These are phyloP conservation scores for Mesaphorura yosii DNA, from an alignment of 1,140 invertebrate genomes.

Conservation along the genomic window DNA sequence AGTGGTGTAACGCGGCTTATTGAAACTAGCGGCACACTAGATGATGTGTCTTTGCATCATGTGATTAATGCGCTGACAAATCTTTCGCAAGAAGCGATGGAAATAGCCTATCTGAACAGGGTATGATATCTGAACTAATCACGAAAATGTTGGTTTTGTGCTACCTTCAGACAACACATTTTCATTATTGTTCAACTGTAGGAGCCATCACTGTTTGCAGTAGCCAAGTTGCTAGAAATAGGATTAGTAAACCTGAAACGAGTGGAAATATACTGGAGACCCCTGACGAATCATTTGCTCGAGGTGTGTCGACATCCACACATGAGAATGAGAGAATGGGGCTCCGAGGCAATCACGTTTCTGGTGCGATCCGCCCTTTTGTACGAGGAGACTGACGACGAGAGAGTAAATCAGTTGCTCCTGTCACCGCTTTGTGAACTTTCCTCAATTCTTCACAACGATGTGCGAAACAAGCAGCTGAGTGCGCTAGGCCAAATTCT, in stretches of 20 bases:
- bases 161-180: too few species aligned
- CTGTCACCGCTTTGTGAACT: conserved; percentile 79
- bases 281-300: conserved; percentile 87
- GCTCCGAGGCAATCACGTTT: conserved; percentile 89
- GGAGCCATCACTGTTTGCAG: conserved; percentile 93
- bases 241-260: conserved; percentile 85
- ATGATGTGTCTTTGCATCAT: conserved; percentile 90
- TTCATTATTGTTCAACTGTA: conserved; percentile 35
- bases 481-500: conserved; percentile 87
- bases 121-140: conserved; percentile 40
- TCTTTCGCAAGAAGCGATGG: conserved; percentile 92
- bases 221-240: conserved; percentile 92
- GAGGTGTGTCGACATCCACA: conserved; percentile 88
- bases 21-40: conserved; percentile 84
- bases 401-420: conserved; percentile 74
- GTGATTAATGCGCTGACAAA: conserved; percentile 93
- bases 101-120: conserved; percentile 85
- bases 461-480: conserved; percentile 87
- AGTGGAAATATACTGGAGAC: conserved; percentile 89
- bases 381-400: conserved; percentile 37
- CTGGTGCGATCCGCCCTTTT: conserved; percentile 85
- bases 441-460: conserved; percentile 73
- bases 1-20: conserved; percentile 65
- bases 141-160: too few species aligned
- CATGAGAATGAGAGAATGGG: conserved; percentile 90